Percentiles rank a stretch among this genome's conserved stretches.
These are phyloP conservation scores for Fukomys damarensis DNA, from an alignment of 2,113 vertebrate genomes.

Conservation along the genomic window DNA sequence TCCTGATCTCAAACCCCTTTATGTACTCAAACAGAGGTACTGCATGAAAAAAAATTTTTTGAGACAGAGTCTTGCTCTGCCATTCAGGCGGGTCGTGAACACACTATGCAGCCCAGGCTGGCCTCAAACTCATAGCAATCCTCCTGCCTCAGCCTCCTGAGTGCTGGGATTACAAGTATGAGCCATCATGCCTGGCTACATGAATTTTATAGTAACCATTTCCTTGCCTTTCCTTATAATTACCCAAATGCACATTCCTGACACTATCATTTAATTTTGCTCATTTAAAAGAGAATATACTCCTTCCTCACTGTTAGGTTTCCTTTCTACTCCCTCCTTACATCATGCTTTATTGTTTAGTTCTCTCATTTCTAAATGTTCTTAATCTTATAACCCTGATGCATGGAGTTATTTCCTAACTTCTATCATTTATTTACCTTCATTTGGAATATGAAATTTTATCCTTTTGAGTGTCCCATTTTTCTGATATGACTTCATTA, in stretches of 20 bases:
- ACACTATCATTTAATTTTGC: background rate
- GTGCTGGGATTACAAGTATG: background rate
- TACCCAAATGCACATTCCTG: background rate
- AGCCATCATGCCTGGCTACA: background rate
- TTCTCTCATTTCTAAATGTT: constrained; percentile 22
- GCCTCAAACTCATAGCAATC: background rate
- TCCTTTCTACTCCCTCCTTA: background rate
- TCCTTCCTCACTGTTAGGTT: background rate
- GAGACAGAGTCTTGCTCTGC: background rate
- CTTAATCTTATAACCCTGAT: background rate
- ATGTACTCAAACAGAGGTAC: background rate
- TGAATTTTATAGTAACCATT: background rate
- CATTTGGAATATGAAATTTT: background rate
- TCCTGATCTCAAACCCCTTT: constrained; percentile 34
- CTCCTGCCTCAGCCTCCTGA: background rate
- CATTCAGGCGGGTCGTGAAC: background rate
- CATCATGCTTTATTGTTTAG: background rate
- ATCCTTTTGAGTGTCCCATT: background rate
- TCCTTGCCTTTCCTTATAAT: background rate
- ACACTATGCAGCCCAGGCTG: background rate
- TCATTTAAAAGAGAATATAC: background rate
- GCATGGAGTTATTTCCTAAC: constrained; percentile 8
- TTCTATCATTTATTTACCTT: constrained; percentile 25
- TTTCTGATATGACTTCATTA: constrained; percentile 23
- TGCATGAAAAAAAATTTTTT: background rate